phyloP scores from a whole-genome alignment of 2,797 vertebrate species.

The Streptopelia turtur region DNA sequence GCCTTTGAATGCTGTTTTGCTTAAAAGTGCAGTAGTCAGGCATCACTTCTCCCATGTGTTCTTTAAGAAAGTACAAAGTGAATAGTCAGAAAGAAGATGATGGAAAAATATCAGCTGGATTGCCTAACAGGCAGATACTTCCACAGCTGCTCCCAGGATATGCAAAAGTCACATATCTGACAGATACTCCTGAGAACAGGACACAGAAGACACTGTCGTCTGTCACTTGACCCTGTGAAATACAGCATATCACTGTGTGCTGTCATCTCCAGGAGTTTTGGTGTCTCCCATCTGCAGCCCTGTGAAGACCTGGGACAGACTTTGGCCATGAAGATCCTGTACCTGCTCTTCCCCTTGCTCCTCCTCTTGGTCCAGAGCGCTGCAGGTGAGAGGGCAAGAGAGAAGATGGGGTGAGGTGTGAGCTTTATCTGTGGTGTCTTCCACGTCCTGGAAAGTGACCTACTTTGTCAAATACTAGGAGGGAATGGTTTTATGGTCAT shows the following conservation, averaged over 20 bases:
- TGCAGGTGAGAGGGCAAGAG: constrained; percentile 1
- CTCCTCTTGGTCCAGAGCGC: background rate
- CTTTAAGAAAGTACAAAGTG: background rate
- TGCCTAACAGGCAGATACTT: background rate
- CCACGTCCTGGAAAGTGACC: background rate
- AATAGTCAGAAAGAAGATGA: background rate
- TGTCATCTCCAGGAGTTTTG: background rate
- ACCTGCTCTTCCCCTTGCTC: constrained; percentile 9
- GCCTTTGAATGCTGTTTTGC: background rate
- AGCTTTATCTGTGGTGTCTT: accelerated
- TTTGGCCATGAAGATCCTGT: background rate
- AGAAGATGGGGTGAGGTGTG: background rate
- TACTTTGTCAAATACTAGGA: too few species aligned
- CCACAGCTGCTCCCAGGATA: background rate
- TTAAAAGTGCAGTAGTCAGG: background rate
- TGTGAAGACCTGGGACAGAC: background rate
- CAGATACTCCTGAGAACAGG: background rate
- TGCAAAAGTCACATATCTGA: background rate
- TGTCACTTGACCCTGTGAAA: background rate
- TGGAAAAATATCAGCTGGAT: background rate
- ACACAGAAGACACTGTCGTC: background rate
- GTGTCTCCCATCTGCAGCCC: background rate
- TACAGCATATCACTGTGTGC: too few species aligned
- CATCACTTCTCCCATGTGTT: background rate
- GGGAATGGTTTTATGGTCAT: background rate